Conservation (phyloP, 2,888 invertebrate species). For the Sarcophaga rosellei region DNA sequence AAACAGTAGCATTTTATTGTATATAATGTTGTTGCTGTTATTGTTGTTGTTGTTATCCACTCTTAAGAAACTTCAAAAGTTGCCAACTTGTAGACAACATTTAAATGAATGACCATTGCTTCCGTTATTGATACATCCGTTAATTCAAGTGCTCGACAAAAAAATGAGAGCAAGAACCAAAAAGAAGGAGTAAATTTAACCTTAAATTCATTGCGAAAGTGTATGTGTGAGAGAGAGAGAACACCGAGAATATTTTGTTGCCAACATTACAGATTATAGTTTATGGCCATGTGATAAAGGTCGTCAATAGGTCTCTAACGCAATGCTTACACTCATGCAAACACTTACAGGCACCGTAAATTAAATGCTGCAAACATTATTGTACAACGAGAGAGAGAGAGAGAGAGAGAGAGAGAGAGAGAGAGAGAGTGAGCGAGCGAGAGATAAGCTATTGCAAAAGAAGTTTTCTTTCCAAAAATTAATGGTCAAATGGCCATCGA, state of each 20-base stretch:
- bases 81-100: constrained; percentile 78
- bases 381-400: no score
- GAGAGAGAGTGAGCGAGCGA: not conserved
- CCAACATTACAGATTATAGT: constrained; percentile 79
- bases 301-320: constrained; percentile 79
- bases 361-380: no score
- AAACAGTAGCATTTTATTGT: not conserved
- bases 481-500: constrained; percentile 53
- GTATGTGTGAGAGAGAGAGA: constrained; percentile 15
- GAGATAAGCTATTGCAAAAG: not conserved
- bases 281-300: constrained; percentile 79
- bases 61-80: constrained; percentile 65
- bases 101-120: constrained; percentile 79
- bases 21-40: not conserved
- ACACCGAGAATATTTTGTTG: constrained; percentile 71
- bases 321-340: constrained; percentile 35
- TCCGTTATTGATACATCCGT: constrained; percentile 73
- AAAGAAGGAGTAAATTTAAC: constrained; percentile 47
- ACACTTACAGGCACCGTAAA: constrained; percentile 13
- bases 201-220: constrained; percentile 21
- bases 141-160: constrained; percentile 66
- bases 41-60: constrained; percentile 18
- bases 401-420: not conserved
- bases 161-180: not conserved
- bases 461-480: constrained; percentile 22